phyloP scores from a whole-genome alignment of 64 coral and sea anemone species.

The Porites australiensis region DNA sequence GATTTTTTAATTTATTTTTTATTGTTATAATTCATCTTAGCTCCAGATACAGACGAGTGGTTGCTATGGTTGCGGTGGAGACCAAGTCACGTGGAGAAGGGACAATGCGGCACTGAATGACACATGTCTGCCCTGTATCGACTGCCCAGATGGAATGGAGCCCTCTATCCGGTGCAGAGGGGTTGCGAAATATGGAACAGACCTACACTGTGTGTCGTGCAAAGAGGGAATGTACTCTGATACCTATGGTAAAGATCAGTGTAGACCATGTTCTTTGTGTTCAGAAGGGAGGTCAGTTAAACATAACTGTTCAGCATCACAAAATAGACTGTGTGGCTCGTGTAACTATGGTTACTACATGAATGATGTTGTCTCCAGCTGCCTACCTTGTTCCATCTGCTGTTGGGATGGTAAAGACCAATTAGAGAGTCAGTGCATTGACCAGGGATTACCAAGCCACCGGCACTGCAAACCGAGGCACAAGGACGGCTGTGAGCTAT shows the following conservation, averaged over 20 bases:
- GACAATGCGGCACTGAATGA: not conserved
- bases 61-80: not conserved
- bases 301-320: not conserved
- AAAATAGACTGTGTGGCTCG: slow-evolving; percentile 1
- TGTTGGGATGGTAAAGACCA: slow-evolving; percentile 23
- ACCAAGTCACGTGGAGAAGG: slow-evolving; percentile 10
- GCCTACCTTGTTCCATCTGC: slow-evolving; percentile 11
- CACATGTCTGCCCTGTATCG: not conserved
- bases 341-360: not conserved
- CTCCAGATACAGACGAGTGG: not conserved
- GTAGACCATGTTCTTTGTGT: not conserved
- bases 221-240: not conserved
- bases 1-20: no score
- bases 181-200: slow-evolving; percentile 20
- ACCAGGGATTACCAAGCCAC: slow-evolving; percentile 6
- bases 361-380: not conserved
- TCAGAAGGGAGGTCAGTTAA: not conserved
- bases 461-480: not conserved
- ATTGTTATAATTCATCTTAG: not conserved
- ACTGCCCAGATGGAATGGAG: slow-evolving; percentile 28
- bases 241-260: not conserved
- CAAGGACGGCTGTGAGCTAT: not conserved
- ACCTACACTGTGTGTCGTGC: slow-evolving; percentile 10
- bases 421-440: not conserved
- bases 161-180: slow-evolving; percentile 26